These are phyloP conservation scores for Ploceus nigricollis DNA, from an alignment of 2,113 vertebrate species.

Conservation along the genomic window DNA sequence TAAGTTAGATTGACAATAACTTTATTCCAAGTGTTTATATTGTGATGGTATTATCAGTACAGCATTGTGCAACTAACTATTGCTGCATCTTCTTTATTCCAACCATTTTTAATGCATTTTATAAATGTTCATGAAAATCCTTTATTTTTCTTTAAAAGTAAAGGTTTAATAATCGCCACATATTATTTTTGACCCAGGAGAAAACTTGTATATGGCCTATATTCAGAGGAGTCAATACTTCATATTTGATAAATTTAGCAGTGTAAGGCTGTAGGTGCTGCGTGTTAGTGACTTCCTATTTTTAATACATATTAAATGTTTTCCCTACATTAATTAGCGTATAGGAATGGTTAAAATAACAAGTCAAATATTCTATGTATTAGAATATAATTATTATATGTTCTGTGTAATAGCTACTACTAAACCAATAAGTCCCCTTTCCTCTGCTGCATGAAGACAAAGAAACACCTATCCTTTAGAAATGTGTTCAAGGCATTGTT, in stretches of 20 bases:
- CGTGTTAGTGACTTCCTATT: background rate
- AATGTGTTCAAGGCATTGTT: constrained; percentile 60
- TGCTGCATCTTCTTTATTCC: background rate
- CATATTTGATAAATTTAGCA: background rate
- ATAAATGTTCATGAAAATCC: background rate
- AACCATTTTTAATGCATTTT: background rate
- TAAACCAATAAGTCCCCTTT: background rate
- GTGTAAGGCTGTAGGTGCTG: background rate
- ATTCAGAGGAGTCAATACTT: background rate
- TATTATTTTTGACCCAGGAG: background rate
- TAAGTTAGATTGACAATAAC: background rate
- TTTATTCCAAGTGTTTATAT: background rate
- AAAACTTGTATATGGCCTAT: background rate
- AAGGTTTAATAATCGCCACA: background rate
- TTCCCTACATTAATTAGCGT: background rate
- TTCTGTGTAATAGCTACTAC: background rate
- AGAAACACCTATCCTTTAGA: background rate
- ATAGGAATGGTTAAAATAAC: background rate
- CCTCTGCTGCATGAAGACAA: background rate
- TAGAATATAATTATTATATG: background rate
- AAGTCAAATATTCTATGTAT: background rate
- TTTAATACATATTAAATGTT: background rate
- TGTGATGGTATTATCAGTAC: background rate
- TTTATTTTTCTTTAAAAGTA: background rate
- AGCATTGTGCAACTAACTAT: background rate